Conservation (phyloP, 53 echinoderm and acorn worm genomes). For the Crossaster papposus region DNA sequence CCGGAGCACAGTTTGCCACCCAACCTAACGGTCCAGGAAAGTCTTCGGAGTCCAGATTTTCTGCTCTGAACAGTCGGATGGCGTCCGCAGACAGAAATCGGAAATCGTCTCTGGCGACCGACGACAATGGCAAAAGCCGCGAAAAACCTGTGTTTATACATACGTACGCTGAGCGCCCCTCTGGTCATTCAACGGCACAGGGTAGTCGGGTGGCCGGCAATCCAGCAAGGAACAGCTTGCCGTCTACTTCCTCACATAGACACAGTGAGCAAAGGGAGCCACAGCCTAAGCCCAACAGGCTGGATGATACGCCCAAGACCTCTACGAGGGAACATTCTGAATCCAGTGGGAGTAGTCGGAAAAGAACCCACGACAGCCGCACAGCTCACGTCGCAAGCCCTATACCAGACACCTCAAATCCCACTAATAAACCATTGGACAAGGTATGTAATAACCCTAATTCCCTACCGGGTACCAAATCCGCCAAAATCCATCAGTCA, state of each 20-base stretch:
- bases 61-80: not conserved
- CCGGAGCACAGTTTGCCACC: not conserved
- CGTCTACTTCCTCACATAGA: not conserved
- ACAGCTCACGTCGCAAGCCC: not conserved
- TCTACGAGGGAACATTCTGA: slow-evolving; percentile 5
- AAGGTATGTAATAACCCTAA: slow-evolving; percentile 47
- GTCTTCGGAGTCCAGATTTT: not conserved
- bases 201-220: not conserved
- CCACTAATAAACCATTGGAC: slow-evolving; percentile 40
- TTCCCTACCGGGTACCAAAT: too few relatives aligned
- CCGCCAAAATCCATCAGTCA: too few relatives aligned
- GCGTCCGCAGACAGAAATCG: not conserved
- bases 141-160: not conserved
- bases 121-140: not conserved
- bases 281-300: not conserved
- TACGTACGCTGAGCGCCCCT: not conserved
- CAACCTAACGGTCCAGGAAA: not conserved
- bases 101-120: not conserved
- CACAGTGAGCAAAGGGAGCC: not conserved
- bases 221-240: not conserved
- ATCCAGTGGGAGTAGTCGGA: slow-evolving; percentile 41
- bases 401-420: slow-evolving; percentile 21
- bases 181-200: not conserved
- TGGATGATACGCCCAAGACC: slow-evolving; percentile 16
- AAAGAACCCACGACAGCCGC: slow-evolving; percentile 11